Evolutionary conservation across 2,113 vertebrate species (phyloP).

Genomic region (Myiopsitta monachus): DNA sequence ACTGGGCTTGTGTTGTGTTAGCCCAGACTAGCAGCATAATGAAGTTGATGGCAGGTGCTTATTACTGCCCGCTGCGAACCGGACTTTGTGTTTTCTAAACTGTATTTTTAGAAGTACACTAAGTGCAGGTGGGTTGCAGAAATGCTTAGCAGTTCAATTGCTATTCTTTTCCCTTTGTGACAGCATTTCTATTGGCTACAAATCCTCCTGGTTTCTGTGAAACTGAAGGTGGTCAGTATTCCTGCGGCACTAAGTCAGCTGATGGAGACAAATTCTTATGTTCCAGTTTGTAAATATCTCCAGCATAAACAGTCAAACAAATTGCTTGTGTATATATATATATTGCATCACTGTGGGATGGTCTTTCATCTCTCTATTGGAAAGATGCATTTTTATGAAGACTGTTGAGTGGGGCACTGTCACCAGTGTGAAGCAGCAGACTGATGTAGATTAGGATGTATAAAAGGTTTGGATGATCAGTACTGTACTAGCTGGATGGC

Average conservation of each 20-base stretch:
- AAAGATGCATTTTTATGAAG: neutral
- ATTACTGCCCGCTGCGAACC: neutral
- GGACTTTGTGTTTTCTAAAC: neutral
- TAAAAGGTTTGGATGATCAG: neutral
- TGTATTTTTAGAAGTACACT: neutral
- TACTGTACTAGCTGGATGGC: neutral
- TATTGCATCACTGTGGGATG: neutral
- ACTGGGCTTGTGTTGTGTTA: neutral
- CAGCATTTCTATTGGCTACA: neutral
- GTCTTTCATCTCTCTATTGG: neutral
- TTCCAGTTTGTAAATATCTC: neutral
- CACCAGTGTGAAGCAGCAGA: neutral
- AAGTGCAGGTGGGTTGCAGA: neutral
- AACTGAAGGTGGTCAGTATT: neutral
- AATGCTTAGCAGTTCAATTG: neutral
- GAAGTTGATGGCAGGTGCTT: neutral
- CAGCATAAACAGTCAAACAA: neutral
- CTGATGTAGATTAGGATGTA: neutral
- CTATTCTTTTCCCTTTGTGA: neutral
- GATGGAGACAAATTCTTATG: neutral
- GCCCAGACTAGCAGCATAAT: neutral
- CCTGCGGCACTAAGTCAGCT: neutral
- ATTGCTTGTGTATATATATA: neutral
- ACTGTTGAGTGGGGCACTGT: neutral
- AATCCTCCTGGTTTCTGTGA: neutral